These are phyloP conservation scores for Polietes domitor DNA, from an alignment of 2,888 invertebrate species.

Conservation along the genomic window DNA sequence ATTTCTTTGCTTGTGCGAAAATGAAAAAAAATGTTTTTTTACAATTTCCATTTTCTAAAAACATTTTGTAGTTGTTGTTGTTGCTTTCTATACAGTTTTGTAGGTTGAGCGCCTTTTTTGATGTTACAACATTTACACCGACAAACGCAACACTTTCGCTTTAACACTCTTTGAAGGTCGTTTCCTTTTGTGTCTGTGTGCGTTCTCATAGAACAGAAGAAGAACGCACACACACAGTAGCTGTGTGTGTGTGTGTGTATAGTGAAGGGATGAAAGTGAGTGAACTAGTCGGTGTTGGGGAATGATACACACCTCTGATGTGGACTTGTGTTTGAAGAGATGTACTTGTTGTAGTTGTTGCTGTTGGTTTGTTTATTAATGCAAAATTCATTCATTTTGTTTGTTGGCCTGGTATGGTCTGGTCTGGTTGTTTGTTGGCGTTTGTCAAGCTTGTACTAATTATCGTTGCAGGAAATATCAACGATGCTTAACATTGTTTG, in stretches of 20 bases:
- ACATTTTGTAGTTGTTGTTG: slow-evolving; percentile 1
- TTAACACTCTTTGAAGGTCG: slow-evolving; percentile 62
- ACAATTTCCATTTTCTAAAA: neutral
- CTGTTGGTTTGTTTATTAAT: slow-evolving; percentile 30
- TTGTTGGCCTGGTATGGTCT: neutral
- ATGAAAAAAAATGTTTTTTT: neutral
- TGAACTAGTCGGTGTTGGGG: neutral
- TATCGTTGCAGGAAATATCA: slow-evolving; percentile 34
- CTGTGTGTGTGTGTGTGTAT: no score
- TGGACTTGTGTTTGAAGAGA: neutral
- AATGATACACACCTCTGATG: neutral
- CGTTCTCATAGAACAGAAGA: no score
- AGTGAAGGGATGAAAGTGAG: neutral
- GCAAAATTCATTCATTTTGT: slow-evolving; percentile 50
- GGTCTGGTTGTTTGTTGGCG: neutral
- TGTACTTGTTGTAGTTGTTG: neutral
- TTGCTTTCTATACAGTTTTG: slow-evolving; percentile 46
- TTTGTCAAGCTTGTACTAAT: slow-evolving; percentile 45
- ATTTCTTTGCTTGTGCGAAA: neutral
- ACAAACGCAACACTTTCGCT: slow-evolving; percentile 62
- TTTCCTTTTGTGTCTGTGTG: slow-evolving; percentile 34
- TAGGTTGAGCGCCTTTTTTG: slow-evolving; percentile 62
- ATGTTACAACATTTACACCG: slow-evolving; percentile 38
- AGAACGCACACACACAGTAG: no score
- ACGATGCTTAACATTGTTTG: slow-evolving; percentile 8